Evolutionary conservation across 2,888 invertebrate species (phyloP).

Genomic region (Strigamia maritima): DNA sequence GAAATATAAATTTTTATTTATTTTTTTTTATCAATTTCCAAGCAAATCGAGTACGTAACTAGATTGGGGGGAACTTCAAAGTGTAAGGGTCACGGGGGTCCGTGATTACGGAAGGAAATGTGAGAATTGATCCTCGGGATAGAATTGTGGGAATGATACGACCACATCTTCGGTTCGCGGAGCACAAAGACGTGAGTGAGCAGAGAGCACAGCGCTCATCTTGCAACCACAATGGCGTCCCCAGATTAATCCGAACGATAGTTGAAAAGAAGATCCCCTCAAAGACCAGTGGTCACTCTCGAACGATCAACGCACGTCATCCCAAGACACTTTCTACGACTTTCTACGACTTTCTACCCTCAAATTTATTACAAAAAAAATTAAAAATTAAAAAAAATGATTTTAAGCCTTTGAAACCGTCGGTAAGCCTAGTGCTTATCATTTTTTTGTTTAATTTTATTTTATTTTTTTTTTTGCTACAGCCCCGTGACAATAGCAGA

Average conservation of each 20-base stretch:
- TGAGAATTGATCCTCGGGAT: background rate
- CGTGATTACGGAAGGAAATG: background rate
- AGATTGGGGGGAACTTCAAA: background rate
- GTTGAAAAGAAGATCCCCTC: background rate
- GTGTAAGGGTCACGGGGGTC: background rate
- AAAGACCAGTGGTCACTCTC: background rate
- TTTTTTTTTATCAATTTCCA: background rate
- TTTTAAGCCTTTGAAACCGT: too few relatives aligned
- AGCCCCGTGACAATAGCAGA: background rate
- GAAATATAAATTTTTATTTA: background rate
- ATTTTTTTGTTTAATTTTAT: too few relatives aligned
- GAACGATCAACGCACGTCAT: background rate
- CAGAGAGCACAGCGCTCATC: background rate
- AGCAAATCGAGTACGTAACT: background rate
- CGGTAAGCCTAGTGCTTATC: too few relatives aligned
- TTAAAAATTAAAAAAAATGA: too few relatives aligned
- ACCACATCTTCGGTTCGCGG: background rate
- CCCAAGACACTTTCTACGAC: too few relatives aligned
- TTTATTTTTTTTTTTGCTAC: background rate
- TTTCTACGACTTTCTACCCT: background rate
- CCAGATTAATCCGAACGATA: background rate
- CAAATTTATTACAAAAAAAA: background rate
- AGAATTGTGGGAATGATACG: background rate
- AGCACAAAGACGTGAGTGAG: background rate
- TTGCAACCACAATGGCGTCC: background rate